Conservation (phyloP, 2,888 invertebrate genomes). For the Caenorhabditis virilis region DNA sequence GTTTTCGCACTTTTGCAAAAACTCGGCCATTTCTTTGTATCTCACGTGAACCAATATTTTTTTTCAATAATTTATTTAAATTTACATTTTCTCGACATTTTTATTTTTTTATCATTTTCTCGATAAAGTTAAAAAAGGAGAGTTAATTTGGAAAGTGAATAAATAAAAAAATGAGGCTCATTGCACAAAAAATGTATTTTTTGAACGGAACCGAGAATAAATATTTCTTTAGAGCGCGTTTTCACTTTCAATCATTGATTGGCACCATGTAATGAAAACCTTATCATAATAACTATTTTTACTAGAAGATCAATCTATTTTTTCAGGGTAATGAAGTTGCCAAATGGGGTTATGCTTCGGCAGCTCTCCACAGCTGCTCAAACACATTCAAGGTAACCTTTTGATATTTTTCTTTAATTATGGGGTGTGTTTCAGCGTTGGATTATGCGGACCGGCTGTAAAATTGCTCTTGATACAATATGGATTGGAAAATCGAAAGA, state of each 20-base stretch:
- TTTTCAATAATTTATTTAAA: too few species aligned
- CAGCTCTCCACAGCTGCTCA: conserved; percentile 19
- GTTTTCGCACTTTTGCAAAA: too few species aligned
- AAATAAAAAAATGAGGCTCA: not conserved
- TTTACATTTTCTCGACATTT: not conserved
- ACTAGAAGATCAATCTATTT: too few species aligned
- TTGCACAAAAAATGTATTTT: conserved; percentile 1
- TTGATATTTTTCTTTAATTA: not conserved
- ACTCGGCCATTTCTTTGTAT: too few species aligned
- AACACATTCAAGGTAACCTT: conserved; percentile 10
- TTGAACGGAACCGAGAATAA: not conserved
- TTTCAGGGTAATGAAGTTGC: conserved; percentile 17
- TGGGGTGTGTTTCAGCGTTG: conserved; percentile 75
- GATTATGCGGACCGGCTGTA: conserved; percentile 79
- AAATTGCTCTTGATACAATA: conserved; percentile 75
- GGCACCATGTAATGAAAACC: not conserved
- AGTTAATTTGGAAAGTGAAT: not conserved
- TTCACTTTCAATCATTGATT: conserved; percentile 2
- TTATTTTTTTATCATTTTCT: not conserved
- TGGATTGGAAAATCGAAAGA: conserved; percentile 71
- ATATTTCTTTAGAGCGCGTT: conserved; percentile 3
- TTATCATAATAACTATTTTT: too few species aligned
- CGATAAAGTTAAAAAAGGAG: not conserved
- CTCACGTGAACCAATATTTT: too few species aligned
- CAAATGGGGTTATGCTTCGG: conserved; percentile 13